Evolutionary conservation across 2,797 vertebrate species (phyloP), one percentile per base, ranked within the genome.

Genomic region (Hafferia zeledoni): DNA sequence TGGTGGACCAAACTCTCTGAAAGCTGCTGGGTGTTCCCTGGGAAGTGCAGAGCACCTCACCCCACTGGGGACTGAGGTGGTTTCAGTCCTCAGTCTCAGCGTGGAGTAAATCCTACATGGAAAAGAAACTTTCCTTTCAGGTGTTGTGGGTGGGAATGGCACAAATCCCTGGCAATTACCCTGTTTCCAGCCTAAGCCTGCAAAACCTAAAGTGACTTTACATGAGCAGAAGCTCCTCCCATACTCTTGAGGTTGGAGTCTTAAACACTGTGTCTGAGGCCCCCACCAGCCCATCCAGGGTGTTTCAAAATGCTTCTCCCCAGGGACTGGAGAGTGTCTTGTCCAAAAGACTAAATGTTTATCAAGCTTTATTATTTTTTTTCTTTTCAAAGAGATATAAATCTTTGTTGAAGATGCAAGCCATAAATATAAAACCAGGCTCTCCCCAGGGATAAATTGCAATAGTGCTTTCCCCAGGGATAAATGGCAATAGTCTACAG

Each of bases 341-440:
- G 53, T 89, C 79, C 89, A 83, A 89, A 92, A 87, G 24, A 31
- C 56, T 57, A 76, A 87, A 87, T 77, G 52, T 94, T 94, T 96
- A 93, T 89, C 56, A 84, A 81, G 24, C 1, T 28, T 75, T 84
- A 83, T 37, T 30, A 20, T 30, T 39, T 28, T 39, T 19, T 28
- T 60, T 60, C 18, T 84, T 75, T 82, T 39, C 43, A 74, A 80
- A 92, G 30, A 83, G 39, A 92, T 89, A 92, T 94, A 91, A 94
- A 94, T 95, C 84, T 93, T 74, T 53, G 30, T 49, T 83, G 31
- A 64, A 80, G 89, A 92, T 71, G 71, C 53, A 68, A 65, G 23
- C 64, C 49, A 67, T 89, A 95, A 96, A 96, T 94, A 94, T 47
- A 87, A 92, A 92, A 18, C 49, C 18, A 77, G 71, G 18, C 33